These are phyloP conservation scores for Paelopatides confundens DNA, from an alignment of 53 echinoderm and acorn worm genomes.

Conservation along the genomic window DNA sequence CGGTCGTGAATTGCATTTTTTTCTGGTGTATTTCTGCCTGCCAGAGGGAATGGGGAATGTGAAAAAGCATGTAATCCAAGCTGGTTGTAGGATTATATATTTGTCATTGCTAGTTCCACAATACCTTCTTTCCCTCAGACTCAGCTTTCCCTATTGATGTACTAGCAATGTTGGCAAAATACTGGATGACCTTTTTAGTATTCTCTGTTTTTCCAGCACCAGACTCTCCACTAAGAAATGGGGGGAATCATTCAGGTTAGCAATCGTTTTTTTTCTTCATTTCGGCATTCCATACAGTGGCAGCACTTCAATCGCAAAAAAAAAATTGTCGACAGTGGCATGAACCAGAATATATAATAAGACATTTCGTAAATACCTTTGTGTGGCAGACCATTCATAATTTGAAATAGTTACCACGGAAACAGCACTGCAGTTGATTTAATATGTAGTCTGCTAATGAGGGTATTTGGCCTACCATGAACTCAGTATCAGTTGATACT, in stretches of 20 bases:
- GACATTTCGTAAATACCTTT: no score
- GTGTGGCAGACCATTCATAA: no score
- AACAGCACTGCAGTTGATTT: no score
- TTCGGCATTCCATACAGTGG: background rate
- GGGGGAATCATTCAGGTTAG: conserved; percentile 32
- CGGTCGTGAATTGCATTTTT: no score
- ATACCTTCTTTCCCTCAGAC: conserved; percentile 96
- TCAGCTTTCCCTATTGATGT: conserved; percentile 84
- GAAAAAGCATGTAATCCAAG: background rate
- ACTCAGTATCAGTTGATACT: no score
- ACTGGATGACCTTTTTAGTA: conserved; percentile 99
- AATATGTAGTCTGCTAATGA: no score
- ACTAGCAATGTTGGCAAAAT: conserved; percentile 99
- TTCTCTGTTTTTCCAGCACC: conserved; percentile 99
- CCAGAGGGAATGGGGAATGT: background rate
- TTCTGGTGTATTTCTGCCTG: no score
- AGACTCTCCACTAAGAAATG: conserved; percentile 92
- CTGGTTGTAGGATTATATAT: background rate
- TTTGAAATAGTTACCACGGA: no score
- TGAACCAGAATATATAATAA: background rate
- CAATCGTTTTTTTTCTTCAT: background rate
- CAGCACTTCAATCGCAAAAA: background rate
- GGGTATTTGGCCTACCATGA: no score
- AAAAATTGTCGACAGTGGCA: background rate
- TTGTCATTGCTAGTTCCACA: conserved; percentile 18